Base-by-base conservation (phyloP, 30 jellyfish, hydroid and myxozoan genomes). In the Sanderia malayensis region DNA sequence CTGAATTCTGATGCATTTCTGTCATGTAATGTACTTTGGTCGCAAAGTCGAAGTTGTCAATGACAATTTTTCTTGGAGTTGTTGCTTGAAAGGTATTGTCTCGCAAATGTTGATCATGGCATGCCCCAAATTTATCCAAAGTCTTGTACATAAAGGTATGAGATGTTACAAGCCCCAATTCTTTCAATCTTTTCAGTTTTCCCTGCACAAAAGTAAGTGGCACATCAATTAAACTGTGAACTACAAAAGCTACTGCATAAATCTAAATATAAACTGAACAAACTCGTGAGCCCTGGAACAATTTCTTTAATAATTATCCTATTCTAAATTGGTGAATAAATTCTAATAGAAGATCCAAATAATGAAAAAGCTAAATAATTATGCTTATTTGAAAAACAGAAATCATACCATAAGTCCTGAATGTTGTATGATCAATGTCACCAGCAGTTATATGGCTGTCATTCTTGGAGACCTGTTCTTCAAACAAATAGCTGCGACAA, bases 1-100 rank as follows among this genome's bases (percentile, higher is more conserved):
- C 79, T 34, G 62, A 31, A 67, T 67, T 67, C 28, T 67, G 79
- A 41, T 67, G 79, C 79, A 22, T 41, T 23, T 67, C 79, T 41
- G 79, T 67, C 79, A 67, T 67, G 29, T 21, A 31, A 28, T 67
- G 79, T 15, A 67, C 79, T 18, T 33, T 41, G 22, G 79, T 67
- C n/a, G 60, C n/a, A 31, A 24, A 41, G 8, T 67, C 79, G 4
- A 67, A 41, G 64, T 67, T 28, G 31, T 66, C 78, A 66, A 61
- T n/a, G 2, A 28, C 44, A 20, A 61, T 20, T 24, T 61, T 61
- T n/a, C 73, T 37, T 37, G 52, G 6, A 6, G 13, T 37, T 37
- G 52, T 37, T 4, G 6, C 13, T 37, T 37, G 6, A 37, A 37
- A 37, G 13, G 52, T 37, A 37, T 37, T 13, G 6, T 37, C 52